Evolutionary conservation across 1,140 invertebrate genomes (phyloP).

Genomic region (Bilobella aurantiaca): DNA sequence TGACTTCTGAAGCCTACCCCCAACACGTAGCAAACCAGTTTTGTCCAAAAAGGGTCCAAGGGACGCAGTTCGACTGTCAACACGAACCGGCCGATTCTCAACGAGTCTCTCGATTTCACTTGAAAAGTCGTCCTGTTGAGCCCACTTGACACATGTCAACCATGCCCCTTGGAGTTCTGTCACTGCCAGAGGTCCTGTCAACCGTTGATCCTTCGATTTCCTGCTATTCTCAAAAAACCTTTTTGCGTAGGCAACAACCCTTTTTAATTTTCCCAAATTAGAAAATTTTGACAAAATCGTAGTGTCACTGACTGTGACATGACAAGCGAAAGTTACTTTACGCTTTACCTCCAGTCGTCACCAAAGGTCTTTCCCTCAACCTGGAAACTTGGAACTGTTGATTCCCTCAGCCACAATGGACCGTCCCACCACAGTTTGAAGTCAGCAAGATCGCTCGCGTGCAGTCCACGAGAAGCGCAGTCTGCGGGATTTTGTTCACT

Average conservation of each 20-base stretch:
- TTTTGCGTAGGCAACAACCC: not conserved
- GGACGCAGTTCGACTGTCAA: not conserved
- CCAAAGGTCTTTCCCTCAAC: not conserved
- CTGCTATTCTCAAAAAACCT: not conserved
- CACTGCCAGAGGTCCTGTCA: not conserved
- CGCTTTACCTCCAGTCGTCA: not conserved
- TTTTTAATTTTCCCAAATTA: not conserved
- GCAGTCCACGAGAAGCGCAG: slow-evolving; percentile 29
- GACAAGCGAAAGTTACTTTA: not conserved
- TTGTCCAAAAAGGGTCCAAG: slow-evolving; percentile 33
- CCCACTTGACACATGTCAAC: not conserved
- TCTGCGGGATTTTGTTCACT: slow-evolving; percentile 37
- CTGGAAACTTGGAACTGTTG: not conserved
- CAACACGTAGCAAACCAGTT: slow-evolving; percentile 39
- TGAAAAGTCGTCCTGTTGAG: not conserved
- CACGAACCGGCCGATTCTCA: not conserved
- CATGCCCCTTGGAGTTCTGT: not conserved
- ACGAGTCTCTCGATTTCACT: not conserved
- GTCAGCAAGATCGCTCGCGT: not conserved
- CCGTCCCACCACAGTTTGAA: slow-evolving; percentile 17
- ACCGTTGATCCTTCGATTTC: not conserved
- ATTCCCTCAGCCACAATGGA: slow-evolving; percentile 14
- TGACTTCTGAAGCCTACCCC: slow-evolving; percentile 38
- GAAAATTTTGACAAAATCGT: not conserved
- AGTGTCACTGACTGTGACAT: not conserved